These are phyloP conservation scores for Euphonia xanthogaster DNA, from an alignment of 2,797 vertebrate species.

Conservation along the genomic window DNA sequence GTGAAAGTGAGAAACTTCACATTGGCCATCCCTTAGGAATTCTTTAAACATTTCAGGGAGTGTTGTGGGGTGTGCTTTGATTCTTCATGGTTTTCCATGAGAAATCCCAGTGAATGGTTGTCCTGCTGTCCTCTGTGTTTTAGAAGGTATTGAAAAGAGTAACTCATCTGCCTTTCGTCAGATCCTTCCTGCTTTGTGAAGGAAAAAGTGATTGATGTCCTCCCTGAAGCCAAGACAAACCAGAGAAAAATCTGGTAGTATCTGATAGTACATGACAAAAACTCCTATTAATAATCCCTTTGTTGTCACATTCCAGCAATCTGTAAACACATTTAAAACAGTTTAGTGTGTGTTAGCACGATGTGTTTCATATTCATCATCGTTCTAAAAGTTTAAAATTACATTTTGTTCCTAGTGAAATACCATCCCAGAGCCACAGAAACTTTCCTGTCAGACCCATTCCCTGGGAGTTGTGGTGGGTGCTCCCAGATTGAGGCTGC, in stretches of 20 bases:
- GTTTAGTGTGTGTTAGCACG: neutral
- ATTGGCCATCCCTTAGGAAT: accelerated
- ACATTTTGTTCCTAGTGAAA: neutral
- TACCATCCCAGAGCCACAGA: neutral
- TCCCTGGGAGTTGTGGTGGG: neutral
- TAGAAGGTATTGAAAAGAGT: neutral
- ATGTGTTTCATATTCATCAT: neutral
- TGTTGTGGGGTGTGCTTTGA: neutral
- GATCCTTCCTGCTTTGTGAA: neutral
- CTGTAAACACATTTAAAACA: neutral
- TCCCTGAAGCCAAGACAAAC: neutral
- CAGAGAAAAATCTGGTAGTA: neutral
- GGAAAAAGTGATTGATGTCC: neutral
- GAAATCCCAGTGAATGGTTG: neutral
- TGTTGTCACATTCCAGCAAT: neutral
- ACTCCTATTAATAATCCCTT: neutral
- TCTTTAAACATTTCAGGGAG: neutral
- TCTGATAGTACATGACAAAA: neutral
- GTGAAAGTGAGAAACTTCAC: neutral
- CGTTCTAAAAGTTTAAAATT: neutral
- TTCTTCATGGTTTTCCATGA: neutral
- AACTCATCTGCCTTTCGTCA: neutral
- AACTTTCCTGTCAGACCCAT: neutral
- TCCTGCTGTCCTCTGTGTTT: neutral
- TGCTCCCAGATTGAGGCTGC: neutral